Evolutionary conservation across 1,140 invertebrate genomes (phyloP).

Genomic region (Sitophilus oryzae): DNA sequence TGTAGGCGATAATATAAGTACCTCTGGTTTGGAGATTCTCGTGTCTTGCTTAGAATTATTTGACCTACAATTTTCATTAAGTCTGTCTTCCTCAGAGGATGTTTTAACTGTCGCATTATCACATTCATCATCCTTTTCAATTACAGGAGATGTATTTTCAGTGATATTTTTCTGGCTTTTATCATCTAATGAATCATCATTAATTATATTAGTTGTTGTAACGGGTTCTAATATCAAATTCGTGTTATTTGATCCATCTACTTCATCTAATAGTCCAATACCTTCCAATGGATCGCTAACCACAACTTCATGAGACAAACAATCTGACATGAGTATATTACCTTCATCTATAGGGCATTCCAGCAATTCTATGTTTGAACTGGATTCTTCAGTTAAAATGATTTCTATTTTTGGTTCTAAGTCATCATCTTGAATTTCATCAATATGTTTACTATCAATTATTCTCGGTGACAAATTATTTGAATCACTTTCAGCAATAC

Average conservation of each 20-base stretch:
- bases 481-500: no score
- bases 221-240: slow-evolving; percentile 15
- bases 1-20: slow-evolving; percentile 20
- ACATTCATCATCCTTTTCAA: not conserved
- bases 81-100: no score
- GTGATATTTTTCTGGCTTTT: not conserved
- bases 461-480: no score
- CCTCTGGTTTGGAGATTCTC: slow-evolving; percentile 6
- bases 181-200: no score
- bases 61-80: no score
- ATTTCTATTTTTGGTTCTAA: slow-evolving; percentile 3
- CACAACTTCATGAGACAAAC: slow-evolving; percentile 8
- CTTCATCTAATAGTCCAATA: slow-evolving; percentile 2
- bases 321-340: slow-evolving; percentile 12
- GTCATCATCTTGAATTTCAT: not conserved
- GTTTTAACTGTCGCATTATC: no score
- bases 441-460: no score
- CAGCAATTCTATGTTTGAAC: slow-evolving; percentile 3
- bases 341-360: slow-evolving; percentile 15
- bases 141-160: not conserved
- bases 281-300: slow-evolving; percentile 17
- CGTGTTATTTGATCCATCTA: not conserved
- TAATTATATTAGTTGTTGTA: slow-evolving; percentile 9
- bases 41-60: no score
- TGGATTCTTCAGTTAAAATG: not conserved